Evolutionary conservation across 2,888 invertebrate species (phyloP).

Genomic region (Lithophane semibrunnea): DNA sequence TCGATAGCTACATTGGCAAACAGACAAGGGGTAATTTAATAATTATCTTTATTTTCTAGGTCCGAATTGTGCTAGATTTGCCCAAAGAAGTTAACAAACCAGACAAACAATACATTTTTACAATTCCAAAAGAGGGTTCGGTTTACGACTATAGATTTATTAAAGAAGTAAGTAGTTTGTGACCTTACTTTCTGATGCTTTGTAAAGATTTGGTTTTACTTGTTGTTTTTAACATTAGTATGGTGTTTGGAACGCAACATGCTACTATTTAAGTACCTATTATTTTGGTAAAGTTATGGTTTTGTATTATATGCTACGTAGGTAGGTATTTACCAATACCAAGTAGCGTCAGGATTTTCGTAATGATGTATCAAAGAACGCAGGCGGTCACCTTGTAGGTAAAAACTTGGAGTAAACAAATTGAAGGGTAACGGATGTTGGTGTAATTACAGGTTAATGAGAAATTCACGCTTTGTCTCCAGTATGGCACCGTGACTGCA

Average conservation of each 20-base stretch:
- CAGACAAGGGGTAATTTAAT: neutral
- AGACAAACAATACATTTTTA: conserved; percentile 95
- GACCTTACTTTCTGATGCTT: neutral
- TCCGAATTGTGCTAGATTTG: conserved; percentile 89
- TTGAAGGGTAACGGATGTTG: too few species aligned
- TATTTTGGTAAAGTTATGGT: too few species aligned
- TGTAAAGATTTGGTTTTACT: neutral
- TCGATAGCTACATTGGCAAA: neutral
- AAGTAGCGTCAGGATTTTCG: too few species aligned
- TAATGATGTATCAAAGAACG: too few species aligned
- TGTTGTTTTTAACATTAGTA: neutral
- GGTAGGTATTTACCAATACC: too few species aligned
- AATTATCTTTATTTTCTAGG: conserved; percentile 66
- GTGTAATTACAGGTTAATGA: too few species aligned
- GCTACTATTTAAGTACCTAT: too few species aligned
- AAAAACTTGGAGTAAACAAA: too few species aligned
- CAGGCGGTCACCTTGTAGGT: too few species aligned
- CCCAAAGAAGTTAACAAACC: conserved; percentile 90
- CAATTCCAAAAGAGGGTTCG: conserved; percentile 95
- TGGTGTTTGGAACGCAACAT: neutral
- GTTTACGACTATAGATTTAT: conserved; percentile 97
- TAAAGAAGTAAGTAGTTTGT: conserved; percentile 92
- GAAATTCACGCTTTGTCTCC: too few species aligned
- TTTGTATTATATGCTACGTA: too few species aligned
- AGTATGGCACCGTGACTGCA: too few species aligned